A percentile compares a stretch with the other conserved stretches of the same genome.
Evolutionary conservation across 2,888 invertebrate genomes (phyloP).

Genomic region (Panzeria rudis): DNA sequence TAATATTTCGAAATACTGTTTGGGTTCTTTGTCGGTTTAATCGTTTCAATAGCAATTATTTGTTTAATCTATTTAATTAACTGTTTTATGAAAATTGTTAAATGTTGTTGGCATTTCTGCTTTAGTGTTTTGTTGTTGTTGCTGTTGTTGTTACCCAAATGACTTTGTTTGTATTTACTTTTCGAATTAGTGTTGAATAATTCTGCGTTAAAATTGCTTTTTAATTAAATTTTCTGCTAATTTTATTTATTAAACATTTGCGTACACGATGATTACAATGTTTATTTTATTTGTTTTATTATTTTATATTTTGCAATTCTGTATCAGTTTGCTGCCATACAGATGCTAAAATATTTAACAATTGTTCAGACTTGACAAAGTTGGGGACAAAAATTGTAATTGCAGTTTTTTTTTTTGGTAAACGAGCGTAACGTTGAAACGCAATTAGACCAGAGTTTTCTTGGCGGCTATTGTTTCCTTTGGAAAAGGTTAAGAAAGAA

Average conservation of each 20-base stretch:
- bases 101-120: neutral
- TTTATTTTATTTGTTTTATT: slow-evolving; percentile 40
- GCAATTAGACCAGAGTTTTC: slow-evolving; percentile 29
- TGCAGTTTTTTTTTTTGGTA: slow-evolving; percentile 66
- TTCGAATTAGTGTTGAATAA: slow-evolving; percentile 56
- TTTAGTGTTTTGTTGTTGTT: slow-evolving; percentile 3
- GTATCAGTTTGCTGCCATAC: slow-evolving; percentile 8
- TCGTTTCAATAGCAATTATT: neutral
- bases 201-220: slow-evolving; percentile 41
- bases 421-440: slow-evolving; percentile 61
- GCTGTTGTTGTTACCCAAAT: neutral
- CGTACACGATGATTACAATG: slow-evolving; percentile 42
- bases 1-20: neutral
- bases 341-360: slow-evolving; percentile 28
- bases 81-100: neutral
- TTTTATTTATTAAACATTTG: slow-evolving; percentile 63
- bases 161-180: slow-evolving; percentile 55
- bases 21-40: slow-evolving; percentile 40
- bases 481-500: neutral
- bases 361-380: slow-evolving; percentile 47
- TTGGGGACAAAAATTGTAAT: slow-evolving; percentile 62
- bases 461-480: neutral
- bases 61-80: slow-evolving; percentile 41
- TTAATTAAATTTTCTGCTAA: slow-evolving; percentile 67
- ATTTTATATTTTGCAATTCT: neutral